Evolutionary conservation across 2,113 vertebrate species (phyloP), one percentile per base, ranked within the genome.

Genomic region (Leucosticte australis): DNA sequence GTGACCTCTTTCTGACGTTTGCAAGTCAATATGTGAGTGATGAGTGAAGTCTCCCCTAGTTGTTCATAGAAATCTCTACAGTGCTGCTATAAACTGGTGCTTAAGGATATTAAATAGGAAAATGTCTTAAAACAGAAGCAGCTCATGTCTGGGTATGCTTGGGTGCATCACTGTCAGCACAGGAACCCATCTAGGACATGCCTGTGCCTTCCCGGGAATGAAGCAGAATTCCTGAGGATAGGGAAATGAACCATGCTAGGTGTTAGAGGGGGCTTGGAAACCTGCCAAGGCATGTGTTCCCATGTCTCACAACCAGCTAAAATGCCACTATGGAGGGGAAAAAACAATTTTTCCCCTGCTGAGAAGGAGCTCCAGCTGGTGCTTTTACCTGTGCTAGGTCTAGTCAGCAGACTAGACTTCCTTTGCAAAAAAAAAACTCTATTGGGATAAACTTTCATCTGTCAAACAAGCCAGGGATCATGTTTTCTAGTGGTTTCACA

Each of bases 221-320:
- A 67, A 77, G 50, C 3, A 11, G 17, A 50, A 31, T 56, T 91
- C 57, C 86, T 71, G 13, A 60, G 57, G 35, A 64, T 0, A 57
- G 13, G 22, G n/a, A 81, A 84, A 60, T 41, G 75, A 55, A 50
- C 35, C 39, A n/a, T 7, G 52, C 53, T 21, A 35, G 49, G 44
- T 10, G 0, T 13, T 57, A 57, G 2, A 0, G 1, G 46, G 20
- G 3, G 22, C 5, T 19, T 73, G 76, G 55, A 83, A 30, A 59
- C 35, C 28, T 37, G 24, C 73, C 83, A 94, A 63, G 50, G 74
- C 17, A 15, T 33, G 35, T 59, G 28, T 26, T 67, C 11, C 6
- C 15, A 4, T 9, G 10, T 46, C 33, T 55, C 44, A 30, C 39
- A 47, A 39, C 23, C 42, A 47, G 15, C 47, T 56, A 39, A 75